These are phyloP conservation scores for Zeus faber DNA, from an alignment of 2,113 vertebrate species.

Conservation along the genomic window DNA sequence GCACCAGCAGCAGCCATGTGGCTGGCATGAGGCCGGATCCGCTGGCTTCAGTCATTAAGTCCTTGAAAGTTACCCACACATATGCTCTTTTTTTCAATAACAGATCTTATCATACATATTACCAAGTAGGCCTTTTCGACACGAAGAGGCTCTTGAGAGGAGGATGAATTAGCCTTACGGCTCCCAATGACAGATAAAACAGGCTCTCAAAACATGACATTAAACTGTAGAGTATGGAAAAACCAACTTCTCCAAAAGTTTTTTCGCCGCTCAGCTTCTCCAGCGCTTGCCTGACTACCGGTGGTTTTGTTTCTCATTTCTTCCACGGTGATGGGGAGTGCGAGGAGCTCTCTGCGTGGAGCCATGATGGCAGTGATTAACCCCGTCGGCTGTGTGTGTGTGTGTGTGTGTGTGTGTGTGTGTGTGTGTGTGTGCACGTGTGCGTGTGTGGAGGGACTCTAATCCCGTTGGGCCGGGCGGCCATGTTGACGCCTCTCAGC, in stretches of 20 bases:
- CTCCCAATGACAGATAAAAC: constrained; percentile 20
- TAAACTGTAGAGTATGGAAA: constrained; percentile 46
- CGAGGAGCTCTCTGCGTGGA: constrained; percentile 50
- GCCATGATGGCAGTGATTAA: constrained; percentile 68
- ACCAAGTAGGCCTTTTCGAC: too few species aligned
- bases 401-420: constrained; percentile 15
- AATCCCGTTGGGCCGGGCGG: constrained; percentile 48
- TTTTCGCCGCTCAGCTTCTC: constrained; percentile 34
- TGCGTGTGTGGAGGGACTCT: constrained; percentile 23
- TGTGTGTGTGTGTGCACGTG: neutral
- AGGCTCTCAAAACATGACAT: constrained; percentile 29
- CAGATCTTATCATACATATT: too few species aligned
- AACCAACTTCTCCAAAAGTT: constrained; percentile 8
- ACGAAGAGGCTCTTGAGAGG: constrained; percentile 16
- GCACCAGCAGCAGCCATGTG: constrained; percentile 82
- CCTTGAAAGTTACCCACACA: constrained; percentile 44
- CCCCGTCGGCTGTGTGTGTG: constrained; percentile 43
- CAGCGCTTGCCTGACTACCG: constrained; percentile 32
- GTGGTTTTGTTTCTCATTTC: constrained; percentile 57
- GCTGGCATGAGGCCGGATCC: constrained; percentile 74
- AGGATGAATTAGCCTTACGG: constrained; percentile 7
- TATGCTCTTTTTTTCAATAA: too few species aligned
- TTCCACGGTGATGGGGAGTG: constrained; percentile 65
- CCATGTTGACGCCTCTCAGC: constrained; percentile 64
- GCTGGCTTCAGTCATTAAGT: constrained; percentile 73